These are phyloP conservation scores for Aviceda subcristata DNA, from an alignment of 2,113 vertebrate species.

Conservation along the genomic window DNA sequence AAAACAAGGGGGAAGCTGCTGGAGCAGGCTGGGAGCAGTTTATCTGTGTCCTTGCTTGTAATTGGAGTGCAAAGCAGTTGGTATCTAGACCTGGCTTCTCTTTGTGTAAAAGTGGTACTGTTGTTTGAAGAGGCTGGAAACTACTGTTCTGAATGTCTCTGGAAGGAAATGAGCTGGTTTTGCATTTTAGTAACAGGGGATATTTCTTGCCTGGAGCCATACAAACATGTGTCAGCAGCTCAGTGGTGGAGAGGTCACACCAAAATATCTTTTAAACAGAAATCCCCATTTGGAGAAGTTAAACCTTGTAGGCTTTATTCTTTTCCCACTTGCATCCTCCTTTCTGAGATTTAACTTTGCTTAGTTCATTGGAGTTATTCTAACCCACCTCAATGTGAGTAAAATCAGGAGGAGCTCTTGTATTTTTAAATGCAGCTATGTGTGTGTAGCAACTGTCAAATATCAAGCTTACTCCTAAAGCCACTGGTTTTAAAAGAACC, in stretches of 20 bases:
- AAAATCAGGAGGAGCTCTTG: constrained; percentile 3
- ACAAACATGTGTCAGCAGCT: background rate
- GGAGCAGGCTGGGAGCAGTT: background rate
- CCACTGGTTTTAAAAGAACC: constrained; percentile 17
- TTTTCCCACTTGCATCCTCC: background rate
- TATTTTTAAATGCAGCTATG: background rate
- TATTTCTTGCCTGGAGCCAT: background rate
- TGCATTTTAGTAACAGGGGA: background rate
- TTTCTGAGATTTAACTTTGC: background rate
- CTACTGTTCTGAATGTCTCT: background rate
- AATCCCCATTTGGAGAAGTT: background rate
- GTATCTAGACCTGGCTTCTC: background rate
- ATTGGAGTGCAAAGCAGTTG: background rate
- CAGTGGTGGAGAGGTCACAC: background rate
- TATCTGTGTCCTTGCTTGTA: background rate
- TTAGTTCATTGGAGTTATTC: background rate
- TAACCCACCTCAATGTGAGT: background rate
- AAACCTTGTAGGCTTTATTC: background rate
- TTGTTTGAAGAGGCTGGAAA: background rate
- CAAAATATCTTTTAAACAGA: background rate
- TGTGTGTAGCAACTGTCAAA: background rate
- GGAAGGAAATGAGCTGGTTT: background rate
- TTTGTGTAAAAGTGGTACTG: background rate
- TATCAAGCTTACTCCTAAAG: constrained; percentile 32
- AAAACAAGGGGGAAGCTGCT: background rate